These are phyloP conservation scores for Chrysolina americana DNA, from an alignment of 2,888 invertebrate species.

Conservation along the genomic window DNA sequence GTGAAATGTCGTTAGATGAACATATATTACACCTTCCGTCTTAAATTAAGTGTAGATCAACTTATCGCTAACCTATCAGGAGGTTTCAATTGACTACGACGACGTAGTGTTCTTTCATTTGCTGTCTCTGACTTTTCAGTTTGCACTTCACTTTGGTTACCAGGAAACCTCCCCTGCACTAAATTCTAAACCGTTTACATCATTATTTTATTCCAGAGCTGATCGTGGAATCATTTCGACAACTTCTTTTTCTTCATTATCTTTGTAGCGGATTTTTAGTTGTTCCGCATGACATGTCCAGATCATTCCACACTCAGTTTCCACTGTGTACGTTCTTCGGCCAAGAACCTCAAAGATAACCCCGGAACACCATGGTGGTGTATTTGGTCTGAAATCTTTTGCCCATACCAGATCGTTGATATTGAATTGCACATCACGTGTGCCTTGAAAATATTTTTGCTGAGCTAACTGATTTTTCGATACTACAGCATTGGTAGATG, in stretches of 20 bases:
- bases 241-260: not conserved
- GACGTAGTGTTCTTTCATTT: not conserved
- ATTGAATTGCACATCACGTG: not conserved
- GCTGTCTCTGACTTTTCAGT: no score
- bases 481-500: not conserved
- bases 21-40: no score
- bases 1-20: no score
- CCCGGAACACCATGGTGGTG: not conserved
- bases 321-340: slow-evolving; percentile 1
- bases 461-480: not conserved
- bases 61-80: not conserved
- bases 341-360: not conserved
- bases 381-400: slow-evolving; percentile 4
- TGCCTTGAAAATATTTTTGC: not conserved
- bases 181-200: no score
- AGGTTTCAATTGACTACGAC: not conserved
- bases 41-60: no score
- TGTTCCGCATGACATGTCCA: slow-evolving; percentile 1
- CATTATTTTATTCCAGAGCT: no score
- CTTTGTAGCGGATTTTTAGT: not conserved
- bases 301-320: slow-evolving; percentile 17
- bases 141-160: not conserved
- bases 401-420: not conserved
- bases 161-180: not conserved
- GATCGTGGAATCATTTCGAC: not conserved